Conservation (phyloP, 2,797 vertebrate genomes). For the Sandelia bainsii region DNA sequence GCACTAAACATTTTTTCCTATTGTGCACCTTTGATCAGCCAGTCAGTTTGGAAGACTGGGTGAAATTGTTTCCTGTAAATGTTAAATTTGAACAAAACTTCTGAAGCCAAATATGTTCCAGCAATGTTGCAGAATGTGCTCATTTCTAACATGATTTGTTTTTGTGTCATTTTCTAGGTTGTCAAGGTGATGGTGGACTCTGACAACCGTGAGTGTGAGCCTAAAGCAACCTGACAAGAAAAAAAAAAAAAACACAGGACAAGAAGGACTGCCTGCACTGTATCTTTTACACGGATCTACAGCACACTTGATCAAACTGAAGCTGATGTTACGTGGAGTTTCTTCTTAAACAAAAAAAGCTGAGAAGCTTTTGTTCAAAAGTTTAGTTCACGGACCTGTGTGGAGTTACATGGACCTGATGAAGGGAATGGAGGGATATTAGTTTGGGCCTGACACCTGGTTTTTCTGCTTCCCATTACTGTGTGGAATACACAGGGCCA, state of each 20-base stretch:
- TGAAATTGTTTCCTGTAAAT: constrained; percentile 51
- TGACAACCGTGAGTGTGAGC: constrained; percentile 59
- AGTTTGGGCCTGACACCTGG: constrained; percentile 51
- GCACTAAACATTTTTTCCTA: constrained; percentile 41
- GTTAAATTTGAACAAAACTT: constrained; percentile 40
- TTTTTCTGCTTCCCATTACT: constrained; percentile 62
- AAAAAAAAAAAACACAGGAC: constrained; percentile 1
- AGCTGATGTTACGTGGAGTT: constrained; percentile 41
- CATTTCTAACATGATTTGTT: constrained; percentile 61
- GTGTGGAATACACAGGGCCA: constrained; percentile 63
- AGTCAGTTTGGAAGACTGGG: constrained; percentile 46
- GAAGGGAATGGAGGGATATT: constrained; percentile 67
- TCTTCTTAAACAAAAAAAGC: constrained; percentile 31
- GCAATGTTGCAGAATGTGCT: constrained; percentile 35
- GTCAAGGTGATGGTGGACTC: constrained; percentile 55
- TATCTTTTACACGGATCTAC: constrained; percentile 47
- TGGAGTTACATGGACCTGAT: constrained; percentile 61
- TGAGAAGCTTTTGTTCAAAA: constrained; percentile 1
- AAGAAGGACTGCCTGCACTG: constrained; percentile 17
- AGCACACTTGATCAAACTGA: constrained; percentile 42
- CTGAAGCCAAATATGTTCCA: constrained; percentile 47
- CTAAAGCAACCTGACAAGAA: constrained; percentile 29
- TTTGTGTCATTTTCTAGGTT: constrained; percentile 71
- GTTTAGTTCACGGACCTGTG: constrained; percentile 26
- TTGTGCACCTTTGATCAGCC: constrained; percentile 61